A percentile compares a stretch with the other conserved stretches of the same genome.
phyloP scores from a whole-genome alignment of 2,113 vertebrate species.

The Ia io region DNA sequence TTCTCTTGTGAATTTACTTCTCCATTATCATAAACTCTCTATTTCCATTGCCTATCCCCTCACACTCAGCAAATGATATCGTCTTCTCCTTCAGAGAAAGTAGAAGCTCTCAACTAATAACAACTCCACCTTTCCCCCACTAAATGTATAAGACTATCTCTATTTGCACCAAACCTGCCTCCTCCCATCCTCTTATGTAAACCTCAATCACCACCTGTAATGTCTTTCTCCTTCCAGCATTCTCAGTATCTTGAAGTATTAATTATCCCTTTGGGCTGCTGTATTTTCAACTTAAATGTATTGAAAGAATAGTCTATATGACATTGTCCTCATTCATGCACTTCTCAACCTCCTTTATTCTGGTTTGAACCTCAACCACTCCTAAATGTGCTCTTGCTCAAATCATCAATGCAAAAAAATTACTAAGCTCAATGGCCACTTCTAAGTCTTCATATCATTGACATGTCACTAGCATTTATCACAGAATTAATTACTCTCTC shows the following conservation, averaged over 20 bases:
- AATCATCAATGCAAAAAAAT: neutral
- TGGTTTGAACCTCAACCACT: neutral
- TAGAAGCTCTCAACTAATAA: neutral
- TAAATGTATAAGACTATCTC: neutral
- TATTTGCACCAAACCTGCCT: neutral
- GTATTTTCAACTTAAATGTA: neutral
- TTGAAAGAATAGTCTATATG: neutral
- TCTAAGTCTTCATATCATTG: neutral
- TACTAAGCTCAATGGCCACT: neutral
- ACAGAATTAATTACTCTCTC: neutral
- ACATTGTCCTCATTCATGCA: neutral
- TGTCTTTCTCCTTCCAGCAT: neutral
- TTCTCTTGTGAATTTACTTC: neutral
- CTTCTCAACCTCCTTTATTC: neutral
- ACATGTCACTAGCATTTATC: neutral
- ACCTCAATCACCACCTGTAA: neutral
- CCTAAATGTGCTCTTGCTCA: neutral
- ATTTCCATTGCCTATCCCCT: neutral
- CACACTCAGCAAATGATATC: neutral
- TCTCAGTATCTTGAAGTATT: neutral
- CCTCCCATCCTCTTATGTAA: neutral
- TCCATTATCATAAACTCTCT: neutral
- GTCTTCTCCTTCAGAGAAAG: neutral
- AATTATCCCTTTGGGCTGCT: neutral
- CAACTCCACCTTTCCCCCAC: neutral